Percentiles rank a stretch among this genome's conserved stretches.
phyloP scores from a whole-genome alignment of 2,113 vertebrate genomes.

The Caranx ignobilis region DNA sequence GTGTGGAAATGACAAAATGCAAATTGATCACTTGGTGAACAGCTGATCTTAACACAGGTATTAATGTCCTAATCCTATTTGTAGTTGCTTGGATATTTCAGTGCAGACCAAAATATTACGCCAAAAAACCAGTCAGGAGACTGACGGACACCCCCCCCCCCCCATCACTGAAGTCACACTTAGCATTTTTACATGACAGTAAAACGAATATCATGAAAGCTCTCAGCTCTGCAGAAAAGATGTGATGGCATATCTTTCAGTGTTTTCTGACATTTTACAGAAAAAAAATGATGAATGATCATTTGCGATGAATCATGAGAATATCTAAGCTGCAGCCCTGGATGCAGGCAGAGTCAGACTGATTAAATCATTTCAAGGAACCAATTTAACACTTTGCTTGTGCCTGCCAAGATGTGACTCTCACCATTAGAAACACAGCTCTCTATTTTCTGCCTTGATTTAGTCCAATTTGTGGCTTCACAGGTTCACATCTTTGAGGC shows the following conservation, averaged over 20 bases:
- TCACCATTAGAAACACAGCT: slow-evolving; percentile 1
- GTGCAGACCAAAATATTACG: background rate
- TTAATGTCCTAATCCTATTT: background rate
- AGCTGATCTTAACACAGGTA: no score
- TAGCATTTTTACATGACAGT: no score
- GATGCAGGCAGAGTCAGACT: background rate
- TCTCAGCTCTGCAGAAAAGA: no score
- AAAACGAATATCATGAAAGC: no score
- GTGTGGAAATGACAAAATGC: background rate
- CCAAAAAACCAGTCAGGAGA: no score
- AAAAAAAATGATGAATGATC: background rate
- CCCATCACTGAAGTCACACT: no score
- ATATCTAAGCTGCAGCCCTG: background rate
- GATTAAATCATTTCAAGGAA: background rate
- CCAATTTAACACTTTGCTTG: background rate
- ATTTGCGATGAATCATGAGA: background rate
- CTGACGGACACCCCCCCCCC: no score
- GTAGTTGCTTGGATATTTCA: background rate
- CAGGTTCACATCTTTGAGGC: slow-evolving; percentile 50
- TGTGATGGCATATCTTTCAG: no score
- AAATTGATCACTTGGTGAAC: no score
- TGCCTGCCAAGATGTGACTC: slow-evolving; percentile 27
- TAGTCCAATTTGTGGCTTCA: slow-evolving; percentile 59
- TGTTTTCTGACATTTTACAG: background rate
- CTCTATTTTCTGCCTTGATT: slow-evolving; percentile 49